Percentiles rank a stretch among this genome's conserved stretches.
phyloP scores from a whole-genome alignment of 2,888 invertebrate species.

The Phortica okadai region DNA sequence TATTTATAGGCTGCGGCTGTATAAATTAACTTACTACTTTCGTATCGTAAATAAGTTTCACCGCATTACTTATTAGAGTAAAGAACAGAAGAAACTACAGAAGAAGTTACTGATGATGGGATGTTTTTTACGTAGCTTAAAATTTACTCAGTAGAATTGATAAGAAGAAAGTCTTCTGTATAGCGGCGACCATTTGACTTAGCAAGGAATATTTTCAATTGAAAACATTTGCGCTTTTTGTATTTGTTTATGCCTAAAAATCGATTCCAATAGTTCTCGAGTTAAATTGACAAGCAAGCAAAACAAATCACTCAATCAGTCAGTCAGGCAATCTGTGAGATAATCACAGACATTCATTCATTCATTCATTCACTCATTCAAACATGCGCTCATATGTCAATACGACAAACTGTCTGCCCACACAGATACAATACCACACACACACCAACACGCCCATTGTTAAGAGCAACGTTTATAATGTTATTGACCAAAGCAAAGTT shows the following conservation, averaged over 20 bases:
- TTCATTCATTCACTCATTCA: background rate
- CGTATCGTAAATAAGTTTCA: background rate
- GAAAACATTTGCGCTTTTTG: too few species aligned
- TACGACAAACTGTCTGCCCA: background rate
- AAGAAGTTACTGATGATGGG: too few species aligned
- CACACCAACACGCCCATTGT: background rate
- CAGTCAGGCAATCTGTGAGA: background rate
- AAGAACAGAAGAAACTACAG: too few species aligned
- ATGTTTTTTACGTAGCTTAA: too few species aligned
- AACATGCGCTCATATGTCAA: background rate
- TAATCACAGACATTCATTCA: background rate
- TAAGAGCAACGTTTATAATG: background rate
- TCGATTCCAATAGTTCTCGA: background rate
- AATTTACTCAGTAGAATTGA: too few species aligned
- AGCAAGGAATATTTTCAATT: background rate
- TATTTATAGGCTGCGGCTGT: slow-evolving; percentile 28
- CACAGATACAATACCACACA: background rate
- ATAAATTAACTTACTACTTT: slow-evolving; percentile 1
- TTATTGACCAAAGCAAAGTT: slow-evolving; percentile 23
- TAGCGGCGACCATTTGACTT: too few species aligned
- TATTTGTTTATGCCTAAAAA: background rate
- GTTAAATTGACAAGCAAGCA: background rate
- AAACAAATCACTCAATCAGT: background rate
- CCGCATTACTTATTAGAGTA: too few species aligned
- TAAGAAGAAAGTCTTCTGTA: too few species aligned